A percentile compares a stretch with the other conserved stretches of the same genome.
Conservation (phyloP, 2,113 vertebrate species). For the Geococcyx californianus region DNA sequence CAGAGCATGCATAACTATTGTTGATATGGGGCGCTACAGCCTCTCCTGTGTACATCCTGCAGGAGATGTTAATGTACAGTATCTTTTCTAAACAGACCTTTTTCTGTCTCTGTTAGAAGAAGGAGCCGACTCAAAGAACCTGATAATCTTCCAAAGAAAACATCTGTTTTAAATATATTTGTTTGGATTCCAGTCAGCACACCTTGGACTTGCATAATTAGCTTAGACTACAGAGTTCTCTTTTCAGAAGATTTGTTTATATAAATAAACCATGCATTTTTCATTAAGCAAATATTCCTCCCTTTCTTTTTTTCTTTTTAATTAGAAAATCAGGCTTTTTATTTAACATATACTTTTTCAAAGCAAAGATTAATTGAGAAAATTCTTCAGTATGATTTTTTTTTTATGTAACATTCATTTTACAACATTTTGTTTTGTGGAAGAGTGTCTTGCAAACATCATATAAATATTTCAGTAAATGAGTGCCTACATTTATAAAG, state of each 20-base stretch:
- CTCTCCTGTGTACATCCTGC: neutral
- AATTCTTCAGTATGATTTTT: neutral
- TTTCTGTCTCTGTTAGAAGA: conserved; percentile 56
- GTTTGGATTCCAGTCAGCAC: conserved; percentile 70
- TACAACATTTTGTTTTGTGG: neutral
- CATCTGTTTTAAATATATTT: conserved; percentile 75
- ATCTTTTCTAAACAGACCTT: conserved; percentile 18
- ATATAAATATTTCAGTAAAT: neutral
- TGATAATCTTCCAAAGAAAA: conserved; percentile 75
- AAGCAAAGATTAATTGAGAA: neutral
- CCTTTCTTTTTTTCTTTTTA: neutral
- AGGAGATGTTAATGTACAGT: neutral
- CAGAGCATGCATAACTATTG: neutral
- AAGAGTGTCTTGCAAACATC: neutral
- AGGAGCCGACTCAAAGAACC: conserved; percentile 62
- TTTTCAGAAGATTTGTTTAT: conserved; percentile 73
- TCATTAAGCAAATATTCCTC: conserved; percentile 57
- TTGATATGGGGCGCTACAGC: neutral
- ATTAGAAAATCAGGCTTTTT: neutral
- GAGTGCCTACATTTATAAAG: neutral
- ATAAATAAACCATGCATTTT: conserved; percentile 71
- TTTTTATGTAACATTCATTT: neutral
- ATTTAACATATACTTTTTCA: conserved; percentile 28
- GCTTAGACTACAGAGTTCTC: conserved; percentile 70
- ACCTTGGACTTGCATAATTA: conserved; percentile 74